phyloP scores from a whole-genome alignment of 2,888 invertebrate species.

The Galerucella nymphaeae region DNA sequence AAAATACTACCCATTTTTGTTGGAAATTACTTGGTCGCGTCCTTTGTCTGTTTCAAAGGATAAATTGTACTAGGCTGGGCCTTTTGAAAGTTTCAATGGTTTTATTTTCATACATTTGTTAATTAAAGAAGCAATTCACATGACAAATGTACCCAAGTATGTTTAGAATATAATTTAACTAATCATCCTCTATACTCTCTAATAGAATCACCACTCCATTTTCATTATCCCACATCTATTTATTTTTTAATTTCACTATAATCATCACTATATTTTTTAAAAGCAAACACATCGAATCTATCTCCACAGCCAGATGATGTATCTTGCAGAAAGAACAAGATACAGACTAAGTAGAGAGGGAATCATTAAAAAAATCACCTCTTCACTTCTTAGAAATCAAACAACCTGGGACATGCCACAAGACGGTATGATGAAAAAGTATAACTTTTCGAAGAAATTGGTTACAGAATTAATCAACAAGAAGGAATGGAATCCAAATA shows the following conservation, averaged over 20 bases:
- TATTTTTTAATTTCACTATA: neutral
- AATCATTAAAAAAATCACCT: no score
- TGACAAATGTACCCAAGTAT: conserved; percentile 31
- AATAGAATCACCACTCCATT: neutral
- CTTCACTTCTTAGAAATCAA: no score
- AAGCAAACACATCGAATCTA: no score
- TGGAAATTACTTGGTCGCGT: conserved; percentile 54
- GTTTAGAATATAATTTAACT: conserved; percentile 11
- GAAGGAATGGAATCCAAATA: no score
- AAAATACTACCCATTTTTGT: conserved; percentile 57
- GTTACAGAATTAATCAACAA: no score
- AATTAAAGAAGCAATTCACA: conserved; percentile 44
- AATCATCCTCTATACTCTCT: neutral
- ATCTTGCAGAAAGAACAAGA: no score
- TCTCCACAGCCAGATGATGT: no score
- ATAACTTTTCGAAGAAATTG: no score
- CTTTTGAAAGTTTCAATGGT: conserved; percentile 46
- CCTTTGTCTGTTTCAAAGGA: conserved; percentile 52
- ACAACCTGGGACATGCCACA: no score
- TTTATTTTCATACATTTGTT: conserved; percentile 45
- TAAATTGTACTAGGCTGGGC: conserved; percentile 49
- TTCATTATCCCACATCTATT: neutral
- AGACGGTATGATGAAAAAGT: no score
- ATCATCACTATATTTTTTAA: no score
- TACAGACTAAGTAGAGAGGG: no score